Conservation (phyloP, 1,140 invertebrate genomes). For the Megathymus violae region DNA sequence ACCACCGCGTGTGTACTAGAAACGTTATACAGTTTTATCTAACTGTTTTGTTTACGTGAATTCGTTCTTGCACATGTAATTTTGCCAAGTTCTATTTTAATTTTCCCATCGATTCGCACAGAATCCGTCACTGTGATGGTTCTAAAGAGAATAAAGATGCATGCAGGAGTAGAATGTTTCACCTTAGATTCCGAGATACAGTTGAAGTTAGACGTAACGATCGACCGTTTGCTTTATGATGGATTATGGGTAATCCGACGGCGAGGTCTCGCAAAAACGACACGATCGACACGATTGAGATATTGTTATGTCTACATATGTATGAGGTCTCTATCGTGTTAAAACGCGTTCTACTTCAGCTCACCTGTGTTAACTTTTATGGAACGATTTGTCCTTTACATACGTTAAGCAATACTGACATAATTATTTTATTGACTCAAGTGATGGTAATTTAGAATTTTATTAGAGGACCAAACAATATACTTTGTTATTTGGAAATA, state of each 20-base stretch:
- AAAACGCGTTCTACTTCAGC: slow-evolving; percentile 7
- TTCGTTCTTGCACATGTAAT: slow-evolving; percentile 28
- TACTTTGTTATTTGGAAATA: no score
- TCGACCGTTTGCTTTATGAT: slow-evolving; percentile 42
- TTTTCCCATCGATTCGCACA: not conserved
- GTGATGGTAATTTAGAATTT: no score
- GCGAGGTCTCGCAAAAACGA: slow-evolving; percentile 42
- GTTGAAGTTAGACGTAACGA: slow-evolving; percentile 31
- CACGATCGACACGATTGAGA: slow-evolving; percentile 19
- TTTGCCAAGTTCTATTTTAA: not conserved
- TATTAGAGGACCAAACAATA: no score
- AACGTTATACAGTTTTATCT: slow-evolving; percentile 6
- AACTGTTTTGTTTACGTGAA: slow-evolving; percentile 50
- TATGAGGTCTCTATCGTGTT: slow-evolving; percentile 11
- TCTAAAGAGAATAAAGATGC: not conserved
- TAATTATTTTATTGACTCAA: slow-evolving; percentile 6
- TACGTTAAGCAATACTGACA: no score
- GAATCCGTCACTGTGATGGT: not conserved
- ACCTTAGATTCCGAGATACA: slow-evolving; percentile 21
- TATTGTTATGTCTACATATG: slow-evolving; percentile 21
- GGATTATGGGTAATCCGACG: slow-evolving; percentile 44
- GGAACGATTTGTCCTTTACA: no score
- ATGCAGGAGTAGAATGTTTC: not conserved
- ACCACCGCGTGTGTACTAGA: slow-evolving; percentile 36
- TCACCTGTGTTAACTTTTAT: no score